These are phyloP conservation scores for Phaethon lepturus DNA, from an alignment of 2,113 vertebrate species.

Conservation along the genomic window DNA sequence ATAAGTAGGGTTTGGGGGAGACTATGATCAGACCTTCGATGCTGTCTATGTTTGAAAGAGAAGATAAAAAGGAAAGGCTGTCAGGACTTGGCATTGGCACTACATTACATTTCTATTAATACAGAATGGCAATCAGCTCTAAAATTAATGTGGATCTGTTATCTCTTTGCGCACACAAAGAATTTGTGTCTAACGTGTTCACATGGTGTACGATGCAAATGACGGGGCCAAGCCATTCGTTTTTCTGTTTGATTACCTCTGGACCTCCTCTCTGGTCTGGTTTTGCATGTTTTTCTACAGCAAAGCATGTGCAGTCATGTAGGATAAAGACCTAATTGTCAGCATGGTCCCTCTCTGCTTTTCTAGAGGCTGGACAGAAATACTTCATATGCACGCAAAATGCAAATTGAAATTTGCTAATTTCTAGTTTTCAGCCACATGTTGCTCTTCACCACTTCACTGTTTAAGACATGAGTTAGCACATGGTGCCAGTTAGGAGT, in stretches of 20 bases:
- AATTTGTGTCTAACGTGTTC: not conserved
- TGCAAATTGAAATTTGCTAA: not conserved
- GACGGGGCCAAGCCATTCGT: not conserved
- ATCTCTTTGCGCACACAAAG: not conserved
- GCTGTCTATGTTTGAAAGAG: not conserved
- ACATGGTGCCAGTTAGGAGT: not conserved
- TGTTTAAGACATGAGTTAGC: not conserved
- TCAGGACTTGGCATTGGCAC: not conserved
- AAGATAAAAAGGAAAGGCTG: conserved; percentile 19
- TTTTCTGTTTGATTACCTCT: not conserved
- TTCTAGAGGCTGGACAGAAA: not conserved
- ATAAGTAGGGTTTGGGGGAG: not conserved
- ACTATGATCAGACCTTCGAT: not conserved
- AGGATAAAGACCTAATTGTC: not conserved
- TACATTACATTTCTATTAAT: conserved; percentile 26
- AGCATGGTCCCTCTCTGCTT: not conserved
- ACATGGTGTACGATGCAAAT: not conserved
- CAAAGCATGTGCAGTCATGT: not conserved
- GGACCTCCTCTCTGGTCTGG: not conserved
- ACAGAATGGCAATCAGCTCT: not conserved
- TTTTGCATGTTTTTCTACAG: not conserved
- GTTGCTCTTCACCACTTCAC: not conserved
- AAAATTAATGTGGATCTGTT: conserved; percentile 44
- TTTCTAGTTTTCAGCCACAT: not conserved
- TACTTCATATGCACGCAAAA: not conserved